These are phyloP conservation scores for Theretra japonica DNA, from an alignment of 2,888 invertebrate species.

Conservation along the genomic window DNA sequence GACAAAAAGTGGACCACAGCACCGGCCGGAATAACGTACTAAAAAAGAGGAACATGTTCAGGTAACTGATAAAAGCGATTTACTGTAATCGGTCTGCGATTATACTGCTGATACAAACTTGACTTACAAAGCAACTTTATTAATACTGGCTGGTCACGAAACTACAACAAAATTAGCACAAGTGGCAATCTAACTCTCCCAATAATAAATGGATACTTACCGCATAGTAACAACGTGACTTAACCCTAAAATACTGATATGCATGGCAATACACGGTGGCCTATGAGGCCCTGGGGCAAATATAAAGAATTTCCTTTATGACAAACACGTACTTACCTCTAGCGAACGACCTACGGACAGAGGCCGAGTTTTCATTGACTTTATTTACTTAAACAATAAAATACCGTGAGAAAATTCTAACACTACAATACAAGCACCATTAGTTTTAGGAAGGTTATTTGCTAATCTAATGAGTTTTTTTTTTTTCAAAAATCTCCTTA, in stretches of 20 bases:
- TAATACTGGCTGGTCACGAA: too few relatives aligned
- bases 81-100: too few relatives aligned
- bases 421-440: slow-evolving; percentile 21
- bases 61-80: too few relatives aligned
- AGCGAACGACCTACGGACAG: slow-evolving; percentile 16
- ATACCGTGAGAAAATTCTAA: slow-evolving; percentile 16
- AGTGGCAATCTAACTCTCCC: not conserved
- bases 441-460: slow-evolving; percentile 4
- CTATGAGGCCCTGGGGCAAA: slow-evolving; percentile 9
- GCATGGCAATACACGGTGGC: not conserved
- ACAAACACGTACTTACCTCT: slow-evolving; percentile 30
- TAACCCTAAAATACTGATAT: not conserved
- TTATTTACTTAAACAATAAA: slow-evolving; percentile 14
- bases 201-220: not conserved
- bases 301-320: slow-evolving; percentile 26
- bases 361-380: slow-evolving; percentile 25
- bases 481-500: too few relatives aligned
- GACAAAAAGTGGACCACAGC: too few relatives aligned
- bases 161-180: too few relatives aligned
- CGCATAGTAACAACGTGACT: not conserved
- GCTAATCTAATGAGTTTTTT: not conserved
- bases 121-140: too few relatives aligned
- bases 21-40: too few relatives aligned
- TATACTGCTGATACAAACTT: too few relatives aligned
- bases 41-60: too few relatives aligned